These are phyloP conservation scores for Amphimallon solstitiale DNA, from an alignment of 2,888 invertebrate species.

Conservation along the genomic window DNA sequence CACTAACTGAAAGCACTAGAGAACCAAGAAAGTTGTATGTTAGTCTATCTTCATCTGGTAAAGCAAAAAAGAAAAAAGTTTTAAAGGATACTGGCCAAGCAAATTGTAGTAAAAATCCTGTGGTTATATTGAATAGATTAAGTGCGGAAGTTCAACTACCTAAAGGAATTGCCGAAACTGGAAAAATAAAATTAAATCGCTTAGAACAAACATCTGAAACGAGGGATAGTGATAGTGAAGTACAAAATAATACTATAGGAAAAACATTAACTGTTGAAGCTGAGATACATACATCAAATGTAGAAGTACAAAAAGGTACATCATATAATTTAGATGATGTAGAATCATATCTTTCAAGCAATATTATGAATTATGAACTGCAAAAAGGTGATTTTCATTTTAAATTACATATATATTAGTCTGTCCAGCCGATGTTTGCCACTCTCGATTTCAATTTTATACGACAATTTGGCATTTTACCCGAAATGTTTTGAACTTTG, in stretches of 20 bases:
- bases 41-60: conserved; percentile 28
- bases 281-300: background rate
- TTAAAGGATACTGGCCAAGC: background rate
- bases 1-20: conserved; percentile 38
- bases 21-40: conserved; percentile 42
- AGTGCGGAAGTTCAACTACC: conserved; percentile 13
- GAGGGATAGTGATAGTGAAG: background rate
- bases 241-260: background rate
- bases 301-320: background rate
- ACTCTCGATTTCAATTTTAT: too few species aligned
- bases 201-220: conserved; percentile 10
- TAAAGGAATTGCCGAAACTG: background rate
- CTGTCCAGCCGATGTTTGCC: too few species aligned
- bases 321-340: conserved; percentile 32
- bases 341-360: conserved; percentile 35
- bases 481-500: too few species aligned
- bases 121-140: conserved; percentile 22
- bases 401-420: too few species aligned
- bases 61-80: conserved; percentile 19
- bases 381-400: too few species aligned
- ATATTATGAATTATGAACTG: conserved; percentile 17
- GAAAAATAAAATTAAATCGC: conserved; percentile 10
- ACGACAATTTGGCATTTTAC: too few species aligned
- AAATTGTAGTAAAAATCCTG: background rate
- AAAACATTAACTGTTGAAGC: conserved; percentile 6